These are phyloP conservation scores for Pherbina coryleti DNA, from an alignment of 2,888 invertebrate genomes.

Conservation along the genomic window DNA sequence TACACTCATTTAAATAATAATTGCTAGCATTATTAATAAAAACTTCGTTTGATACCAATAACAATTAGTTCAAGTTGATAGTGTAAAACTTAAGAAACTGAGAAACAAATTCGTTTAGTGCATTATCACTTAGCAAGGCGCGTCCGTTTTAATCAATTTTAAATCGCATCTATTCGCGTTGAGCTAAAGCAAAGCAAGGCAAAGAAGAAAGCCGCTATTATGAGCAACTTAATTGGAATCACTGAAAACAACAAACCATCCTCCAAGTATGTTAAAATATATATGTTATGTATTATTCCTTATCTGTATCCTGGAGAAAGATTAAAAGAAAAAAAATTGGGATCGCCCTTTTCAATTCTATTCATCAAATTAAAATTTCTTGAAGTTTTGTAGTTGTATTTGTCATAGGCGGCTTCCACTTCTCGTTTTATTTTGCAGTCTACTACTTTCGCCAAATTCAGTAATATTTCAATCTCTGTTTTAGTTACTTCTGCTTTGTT, in stretches of 20 bases:
- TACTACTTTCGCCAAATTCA: conserved; percentile 3
- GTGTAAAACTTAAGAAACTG: background rate
- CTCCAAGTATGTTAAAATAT: conserved; percentile 73
- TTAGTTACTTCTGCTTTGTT: conserved; percentile 23
- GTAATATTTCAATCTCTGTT: conserved; percentile 19
- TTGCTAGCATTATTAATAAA: background rate
- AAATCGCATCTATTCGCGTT: background rate
- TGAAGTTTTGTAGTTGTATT: background rate
- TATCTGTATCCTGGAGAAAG: too few relatives aligned
- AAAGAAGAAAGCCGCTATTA: conserved; percentile 52
- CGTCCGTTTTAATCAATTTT: background rate
- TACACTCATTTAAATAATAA: too few relatives aligned
- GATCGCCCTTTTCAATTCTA: background rate
- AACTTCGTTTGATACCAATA: background rate
- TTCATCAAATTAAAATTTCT: conserved; percentile 10
- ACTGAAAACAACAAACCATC: conserved; percentile 74
- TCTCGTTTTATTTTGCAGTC: background rate
- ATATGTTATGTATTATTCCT: too few relatives aligned
- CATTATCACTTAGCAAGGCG: background rate
- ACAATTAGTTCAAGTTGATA: too few relatives aligned
- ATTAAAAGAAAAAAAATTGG: conserved; percentile 18
- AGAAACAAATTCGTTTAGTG: background rate
- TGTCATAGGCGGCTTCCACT: background rate
- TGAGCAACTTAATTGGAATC: conserved; percentile 62
- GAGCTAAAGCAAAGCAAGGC: background rate